Evolutionary conservation across 2,797 vertebrate species (phyloP).

Genomic region (Sebastes taczanowskii): DNA sequence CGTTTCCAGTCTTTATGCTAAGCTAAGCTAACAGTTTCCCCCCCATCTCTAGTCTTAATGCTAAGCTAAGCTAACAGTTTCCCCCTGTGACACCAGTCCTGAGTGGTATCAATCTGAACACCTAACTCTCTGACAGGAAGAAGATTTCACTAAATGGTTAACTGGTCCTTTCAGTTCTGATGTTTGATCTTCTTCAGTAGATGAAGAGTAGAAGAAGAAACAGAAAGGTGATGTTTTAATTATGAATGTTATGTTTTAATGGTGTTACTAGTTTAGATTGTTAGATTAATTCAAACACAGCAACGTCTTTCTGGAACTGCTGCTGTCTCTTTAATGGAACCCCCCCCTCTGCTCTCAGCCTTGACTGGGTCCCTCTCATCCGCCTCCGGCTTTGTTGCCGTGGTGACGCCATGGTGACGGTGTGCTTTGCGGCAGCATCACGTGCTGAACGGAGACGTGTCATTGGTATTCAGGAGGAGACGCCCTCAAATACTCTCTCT

Average conservation of each 20-base stretch:
- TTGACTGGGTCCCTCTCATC: constrained; percentile 50
- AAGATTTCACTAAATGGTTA: background rate
- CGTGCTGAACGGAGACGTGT: constrained; percentile 40
- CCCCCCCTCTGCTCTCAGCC: background rate
- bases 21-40: background rate
- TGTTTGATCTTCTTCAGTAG: background rate
- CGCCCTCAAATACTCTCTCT: constrained; percentile 1
- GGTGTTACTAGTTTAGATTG: background rate
- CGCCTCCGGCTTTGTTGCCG: constrained; percentile 58
- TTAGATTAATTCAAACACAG: background rate
- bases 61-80: background rate
- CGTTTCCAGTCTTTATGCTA: background rate
- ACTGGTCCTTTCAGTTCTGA: background rate
- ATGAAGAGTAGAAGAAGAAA: background rate
- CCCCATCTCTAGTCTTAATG: background rate
- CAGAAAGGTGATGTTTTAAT: background rate
- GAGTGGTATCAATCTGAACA: background rate
- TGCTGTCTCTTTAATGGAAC: background rate
- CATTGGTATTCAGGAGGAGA: constrained; percentile 62
- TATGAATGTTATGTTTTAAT: background rate
- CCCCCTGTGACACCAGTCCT: too few relatives aligned
- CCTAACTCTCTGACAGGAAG: background rate
- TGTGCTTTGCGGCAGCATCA: constrained; percentile 62
- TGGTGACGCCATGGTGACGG: constrained; percentile 39
- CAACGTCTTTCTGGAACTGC: background rate